These are phyloP conservation scores for Periplaneta americana DNA, from an alignment of 1,140 invertebrate genomes.

Conservation along the genomic window DNA sequence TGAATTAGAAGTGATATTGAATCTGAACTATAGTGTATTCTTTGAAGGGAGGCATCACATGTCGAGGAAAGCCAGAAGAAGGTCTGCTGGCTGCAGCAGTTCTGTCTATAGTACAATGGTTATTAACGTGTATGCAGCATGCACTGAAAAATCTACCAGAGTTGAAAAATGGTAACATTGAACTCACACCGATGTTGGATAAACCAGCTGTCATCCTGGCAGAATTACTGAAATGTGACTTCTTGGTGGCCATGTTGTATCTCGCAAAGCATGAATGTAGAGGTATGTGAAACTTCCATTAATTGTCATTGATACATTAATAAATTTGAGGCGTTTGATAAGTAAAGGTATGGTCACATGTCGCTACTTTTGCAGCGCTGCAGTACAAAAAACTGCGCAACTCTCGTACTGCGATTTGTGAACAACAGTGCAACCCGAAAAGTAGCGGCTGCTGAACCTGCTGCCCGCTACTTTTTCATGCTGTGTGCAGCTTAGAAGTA, in stretches of 20 bases:
- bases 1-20: no score
- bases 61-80: conserved; percentile 75
- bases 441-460: no score
- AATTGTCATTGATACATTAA: neutral
- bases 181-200: conserved; percentile 45
- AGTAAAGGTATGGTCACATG: no score
- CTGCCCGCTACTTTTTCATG: no score
- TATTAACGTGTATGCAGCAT: conserved; percentile 71
- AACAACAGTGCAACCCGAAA: no score
- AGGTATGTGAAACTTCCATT: conserved; percentile 33
- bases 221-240: conserved; percentile 65
- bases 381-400: no score
- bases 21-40: neutral
- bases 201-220: conserved; percentile 63
- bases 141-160: conserved; percentile 38
- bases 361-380: no score
- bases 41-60: conserved; percentile 43
- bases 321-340: no score
- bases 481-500: no score
- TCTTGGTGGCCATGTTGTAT: conserved; percentile 75
- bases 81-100: conserved; percentile 67
- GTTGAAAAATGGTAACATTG: neutral
- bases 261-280: conserved; percentile 68
- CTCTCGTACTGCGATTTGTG: no score
- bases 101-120: conserved; percentile 71